These are phyloP conservation scores for Drosophila lacicola DNA, from an alignment of 2,888 invertebrate genomes.

Conservation along the genomic window DNA sequence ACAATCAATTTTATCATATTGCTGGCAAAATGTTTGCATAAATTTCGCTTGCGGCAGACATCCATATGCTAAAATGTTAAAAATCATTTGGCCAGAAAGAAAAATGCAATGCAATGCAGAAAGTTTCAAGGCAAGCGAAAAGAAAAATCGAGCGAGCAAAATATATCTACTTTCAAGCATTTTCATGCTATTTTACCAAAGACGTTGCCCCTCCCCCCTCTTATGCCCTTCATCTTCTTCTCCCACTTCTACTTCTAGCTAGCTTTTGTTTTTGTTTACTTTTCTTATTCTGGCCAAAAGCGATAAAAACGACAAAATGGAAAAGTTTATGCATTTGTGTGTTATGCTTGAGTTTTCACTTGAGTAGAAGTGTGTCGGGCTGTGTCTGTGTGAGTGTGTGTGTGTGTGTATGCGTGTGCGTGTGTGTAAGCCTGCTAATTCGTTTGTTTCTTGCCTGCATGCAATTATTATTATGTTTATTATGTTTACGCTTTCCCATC, in stretches of 20 bases:
- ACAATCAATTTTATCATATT: constrained; percentile 76
- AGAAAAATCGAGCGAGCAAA: constrained; percentile 9
- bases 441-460: constrained; percentile 48
- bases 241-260: constrained; percentile 9
- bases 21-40: constrained; percentile 72
- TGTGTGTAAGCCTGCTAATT: constrained; percentile 38
- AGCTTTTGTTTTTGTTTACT: constrained; percentile 8
- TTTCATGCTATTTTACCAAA: constrained; percentile 49
- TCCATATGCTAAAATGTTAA: constrained; percentile 65
- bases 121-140: constrained; percentile 44
- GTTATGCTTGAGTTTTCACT: constrained; percentile 26
- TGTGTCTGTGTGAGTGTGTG: constrained; percentile 19
- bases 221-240: constrained; percentile 23
- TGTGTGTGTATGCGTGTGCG: constrained; percentile 17
- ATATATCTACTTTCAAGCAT: constrained; percentile 49
- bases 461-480: constrained; percentile 39
- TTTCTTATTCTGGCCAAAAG: constrained; percentile 24
- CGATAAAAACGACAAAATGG: constrained; percentile 54
- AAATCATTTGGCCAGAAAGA: constrained; percentile 51
- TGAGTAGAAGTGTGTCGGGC: constrained; percentile 14
- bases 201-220: neutral
- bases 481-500: constrained; percentile 29
- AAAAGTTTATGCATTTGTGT: constrained; percentile 64
- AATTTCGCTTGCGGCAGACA: constrained; percentile 61
- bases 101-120: constrained; percentile 68